Evolutionary conservation across 2,888 invertebrate species (phyloP), one percentile per base, ranked within the genome.

Genomic region (Drosophila rubida): DNA sequence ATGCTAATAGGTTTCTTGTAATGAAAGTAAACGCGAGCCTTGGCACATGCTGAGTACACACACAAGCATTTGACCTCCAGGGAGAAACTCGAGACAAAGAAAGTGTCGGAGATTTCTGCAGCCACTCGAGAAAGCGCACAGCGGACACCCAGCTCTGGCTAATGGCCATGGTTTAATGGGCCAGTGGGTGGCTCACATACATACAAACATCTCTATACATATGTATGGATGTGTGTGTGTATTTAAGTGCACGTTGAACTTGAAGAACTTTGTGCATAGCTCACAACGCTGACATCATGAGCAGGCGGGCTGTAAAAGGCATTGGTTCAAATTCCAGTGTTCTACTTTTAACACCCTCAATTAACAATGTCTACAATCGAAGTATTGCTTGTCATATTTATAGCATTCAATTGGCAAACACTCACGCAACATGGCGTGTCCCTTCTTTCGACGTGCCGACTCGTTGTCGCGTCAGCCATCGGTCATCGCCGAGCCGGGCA

Each of bases 391-490:
- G 46, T 42, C 23, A 39, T 23, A 14, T 27, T n/a, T 23, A 11
- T n/a, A 57, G 46, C 54, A 55, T 50, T 49, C 48, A 53, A 44
- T 64, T 49, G 51, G 32, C 35, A 22, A 42, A n/a, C 14, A 48
- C 14, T 44, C 82, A 88, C 82, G 71, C 73, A 86, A 82, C 50
- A 92, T 92, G 92, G 90, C 92, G 60, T 92, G 92, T 84, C 92
- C 92, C 54, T 92, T 91, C 78, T 90, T 90, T 72, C 90, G 90
- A 60, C 91, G 92, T 8, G 74, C 86, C 23, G 91, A 92, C 72
- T 90, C 91, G 58, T 69, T 92, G 55, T 72, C 89, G 51, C 90
- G 92, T 41, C 92, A 92, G 77, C 89, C 90, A 58, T 92, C 92
- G 49, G 90, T 92, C 42, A 75, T 84, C 32, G 82, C 84, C 5